Conservation (phyloP, 2,888 invertebrate species). For the Agrotis puta region DNA sequence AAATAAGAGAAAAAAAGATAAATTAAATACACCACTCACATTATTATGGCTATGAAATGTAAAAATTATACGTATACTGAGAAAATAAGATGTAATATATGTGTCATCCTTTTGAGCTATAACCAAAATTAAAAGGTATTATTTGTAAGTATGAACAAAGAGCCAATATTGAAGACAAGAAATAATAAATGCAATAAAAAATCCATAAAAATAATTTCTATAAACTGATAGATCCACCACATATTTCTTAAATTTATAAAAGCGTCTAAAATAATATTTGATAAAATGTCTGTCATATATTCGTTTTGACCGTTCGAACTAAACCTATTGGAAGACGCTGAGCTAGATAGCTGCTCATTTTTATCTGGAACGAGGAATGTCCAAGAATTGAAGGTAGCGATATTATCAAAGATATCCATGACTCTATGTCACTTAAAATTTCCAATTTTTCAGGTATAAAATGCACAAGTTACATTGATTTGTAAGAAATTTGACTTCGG, state of each 20-base stretch:
- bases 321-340: slow-evolving; percentile 45
- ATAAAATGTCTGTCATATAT: slow-evolving; percentile 41
- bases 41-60: too few species aligned
- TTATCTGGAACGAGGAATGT: slow-evolving; percentile 49
- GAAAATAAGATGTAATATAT: too few species aligned
- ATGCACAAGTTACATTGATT: neutral
- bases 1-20: too few species aligned
- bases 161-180: too few species aligned
- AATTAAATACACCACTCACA: too few species aligned
- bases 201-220: neutral
- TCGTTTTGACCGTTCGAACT: slow-evolving; percentile 37
- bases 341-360: slow-evolving; percentile 47
- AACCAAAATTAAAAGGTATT: neutral
- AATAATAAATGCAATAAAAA: too few species aligned
- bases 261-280: slow-evolving; percentile 34
- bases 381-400: slow-evolving; percentile 20
- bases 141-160: too few species aligned
- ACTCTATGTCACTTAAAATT: neutral
- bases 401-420: slow-evolving; percentile 19
- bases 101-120: neutral
- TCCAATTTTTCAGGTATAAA: neutral
- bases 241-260: slow-evolving; percentile 17
- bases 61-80: too few species aligned
- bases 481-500: too few species aligned
- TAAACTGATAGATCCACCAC: neutral